A percentile compares a stretch with the other conserved stretches of the same genome.
Evolutionary conservation across 1,140 invertebrate species (phyloP).

Genomic region (Micrasema longulum): DNA sequence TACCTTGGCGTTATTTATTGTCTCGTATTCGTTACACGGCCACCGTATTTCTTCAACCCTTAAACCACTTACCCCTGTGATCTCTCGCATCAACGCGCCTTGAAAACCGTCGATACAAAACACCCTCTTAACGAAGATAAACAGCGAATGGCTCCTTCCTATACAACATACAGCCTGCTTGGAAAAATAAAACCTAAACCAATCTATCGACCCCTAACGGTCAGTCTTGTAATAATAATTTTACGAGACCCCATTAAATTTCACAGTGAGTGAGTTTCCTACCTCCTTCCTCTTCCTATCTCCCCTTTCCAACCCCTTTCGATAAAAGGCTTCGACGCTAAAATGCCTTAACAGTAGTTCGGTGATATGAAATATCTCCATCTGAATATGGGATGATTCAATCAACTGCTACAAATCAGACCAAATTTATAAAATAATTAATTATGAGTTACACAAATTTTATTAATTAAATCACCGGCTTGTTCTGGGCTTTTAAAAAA

Average conservation of each 20-base stretch:
- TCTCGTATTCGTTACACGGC: too few species aligned
- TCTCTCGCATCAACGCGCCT: conserved; percentile 15
- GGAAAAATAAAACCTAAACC: conserved; percentile 19
- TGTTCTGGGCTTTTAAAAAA: too few species aligned
- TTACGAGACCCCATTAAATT: conserved; percentile 30
- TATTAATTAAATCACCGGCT: too few species aligned
- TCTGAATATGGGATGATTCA: not conserved
- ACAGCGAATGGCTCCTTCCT: conserved; percentile 8
- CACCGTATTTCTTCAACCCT: too few species aligned
- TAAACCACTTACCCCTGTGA: conserved; percentile 11
- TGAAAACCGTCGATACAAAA: conserved; percentile 17
- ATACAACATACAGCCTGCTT: not conserved
- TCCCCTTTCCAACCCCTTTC: not conserved
- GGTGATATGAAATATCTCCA: conserved; percentile 10
- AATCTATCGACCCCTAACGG: conserved; percentile 31
- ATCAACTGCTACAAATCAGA: conserved; percentile 1
- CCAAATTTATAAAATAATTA: too few species aligned
- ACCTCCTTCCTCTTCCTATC: not conserved
- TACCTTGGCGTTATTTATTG: too few species aligned
- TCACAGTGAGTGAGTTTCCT: conserved; percentile 17
- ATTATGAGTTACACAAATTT: too few species aligned
- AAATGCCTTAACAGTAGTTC: conserved; percentile 2
- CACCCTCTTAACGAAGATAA: conserved; percentile 28
- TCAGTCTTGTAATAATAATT: conserved; percentile 25
- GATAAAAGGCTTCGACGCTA: conserved; percentile 3